Conservation (phyloP, 1,140 invertebrate genomes). For the Eurosta solidaginis region DNA sequence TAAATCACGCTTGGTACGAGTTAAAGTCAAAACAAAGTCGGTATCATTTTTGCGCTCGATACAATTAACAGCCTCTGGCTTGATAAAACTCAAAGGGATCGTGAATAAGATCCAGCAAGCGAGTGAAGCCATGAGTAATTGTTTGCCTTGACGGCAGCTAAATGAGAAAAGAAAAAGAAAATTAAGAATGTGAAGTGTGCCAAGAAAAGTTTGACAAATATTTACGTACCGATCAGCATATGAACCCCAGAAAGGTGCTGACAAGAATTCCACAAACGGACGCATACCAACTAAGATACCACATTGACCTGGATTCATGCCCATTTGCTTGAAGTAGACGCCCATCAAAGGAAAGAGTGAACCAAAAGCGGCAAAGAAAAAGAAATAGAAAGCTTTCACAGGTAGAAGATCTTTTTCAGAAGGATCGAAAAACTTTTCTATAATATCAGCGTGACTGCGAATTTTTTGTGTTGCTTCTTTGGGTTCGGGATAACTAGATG, state of each 20-base stretch:
- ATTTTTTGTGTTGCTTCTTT: slow-evolving; percentile 90
- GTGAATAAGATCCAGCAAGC: slow-evolving; percentile 97
- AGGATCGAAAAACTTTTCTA: slow-evolving; percentile 81
- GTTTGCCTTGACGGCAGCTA: slow-evolving; percentile 84
- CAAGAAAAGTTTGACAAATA: background rate
- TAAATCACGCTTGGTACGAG: slow-evolving; percentile 50
- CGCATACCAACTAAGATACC: slow-evolving; percentile 89
- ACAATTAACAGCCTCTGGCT: slow-evolving; percentile 89
- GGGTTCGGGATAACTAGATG: slow-evolving; percentile 71
- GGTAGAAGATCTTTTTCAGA: slow-evolving; percentile 89
- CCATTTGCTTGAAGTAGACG: slow-evolving; percentile 98
- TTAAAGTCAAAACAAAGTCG: slow-evolving; percentile 52
- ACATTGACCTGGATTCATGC: slow-evolving; percentile 95
- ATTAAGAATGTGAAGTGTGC: background rate
- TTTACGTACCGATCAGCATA: slow-evolving; percentile 79
- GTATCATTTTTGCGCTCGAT: slow-evolving; percentile 76
- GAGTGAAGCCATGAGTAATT: slow-evolving; percentile 87
- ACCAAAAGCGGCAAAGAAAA: slow-evolving; percentile 99
- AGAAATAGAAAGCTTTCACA: slow-evolving; percentile 98
- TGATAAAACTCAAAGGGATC: slow-evolving; percentile 90
- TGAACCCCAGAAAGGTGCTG: slow-evolving; percentile 96
- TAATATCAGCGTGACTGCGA: slow-evolving; percentile 78
- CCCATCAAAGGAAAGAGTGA: slow-evolving; percentile 97
- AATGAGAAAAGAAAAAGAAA: slow-evolving; percentile 19
- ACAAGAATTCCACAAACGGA: slow-evolving; percentile 97